Evolutionary conservation across 2,888 invertebrate species (phyloP).

Genomic region (Mycalesis mineus): DNA sequence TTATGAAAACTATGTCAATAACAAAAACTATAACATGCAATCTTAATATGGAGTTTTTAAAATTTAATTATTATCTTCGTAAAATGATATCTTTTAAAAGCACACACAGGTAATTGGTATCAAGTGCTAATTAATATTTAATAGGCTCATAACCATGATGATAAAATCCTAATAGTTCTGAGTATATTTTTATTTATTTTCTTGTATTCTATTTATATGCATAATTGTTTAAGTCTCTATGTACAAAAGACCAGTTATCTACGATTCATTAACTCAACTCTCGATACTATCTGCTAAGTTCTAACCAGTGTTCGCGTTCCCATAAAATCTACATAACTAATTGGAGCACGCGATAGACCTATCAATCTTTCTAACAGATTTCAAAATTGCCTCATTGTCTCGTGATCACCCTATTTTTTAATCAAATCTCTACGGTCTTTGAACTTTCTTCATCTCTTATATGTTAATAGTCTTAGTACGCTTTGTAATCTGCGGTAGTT

Average conservation of each 20-base stretch:
- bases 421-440: constrained; percentile 6
- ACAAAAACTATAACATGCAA: too few relatives aligned
- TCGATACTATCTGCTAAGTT: not conserved
- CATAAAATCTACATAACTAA: constrained; percentile 50
- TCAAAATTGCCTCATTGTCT: constrained; percentile 17
- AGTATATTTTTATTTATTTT: too few relatives aligned
- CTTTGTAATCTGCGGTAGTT: constrained; percentile 9
- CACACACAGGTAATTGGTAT: too few relatives aligned
- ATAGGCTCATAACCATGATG: too few relatives aligned
- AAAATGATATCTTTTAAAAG: too few relatives aligned
- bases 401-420: constrained; percentile 1
- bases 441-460: constrained; percentile 6
- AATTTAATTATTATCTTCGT: too few relatives aligned
- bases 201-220: too few relatives aligned
- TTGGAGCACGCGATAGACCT: constrained; percentile 62
- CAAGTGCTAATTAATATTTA: too few relatives aligned
- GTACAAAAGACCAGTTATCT: not conserved
- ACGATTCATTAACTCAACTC: not conserved
- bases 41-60: too few relatives aligned
- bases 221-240: too few relatives aligned
- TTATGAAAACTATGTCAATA: too few relatives aligned
- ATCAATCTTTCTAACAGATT: constrained; percentile 48
- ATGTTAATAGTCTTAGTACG: not conserved
- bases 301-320: constrained; percentile 36
- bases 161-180: too few relatives aligned